phyloP scores from a whole-genome alignment of 1,140 invertebrate species.

The Zaprionus lachaisei region DNA sequence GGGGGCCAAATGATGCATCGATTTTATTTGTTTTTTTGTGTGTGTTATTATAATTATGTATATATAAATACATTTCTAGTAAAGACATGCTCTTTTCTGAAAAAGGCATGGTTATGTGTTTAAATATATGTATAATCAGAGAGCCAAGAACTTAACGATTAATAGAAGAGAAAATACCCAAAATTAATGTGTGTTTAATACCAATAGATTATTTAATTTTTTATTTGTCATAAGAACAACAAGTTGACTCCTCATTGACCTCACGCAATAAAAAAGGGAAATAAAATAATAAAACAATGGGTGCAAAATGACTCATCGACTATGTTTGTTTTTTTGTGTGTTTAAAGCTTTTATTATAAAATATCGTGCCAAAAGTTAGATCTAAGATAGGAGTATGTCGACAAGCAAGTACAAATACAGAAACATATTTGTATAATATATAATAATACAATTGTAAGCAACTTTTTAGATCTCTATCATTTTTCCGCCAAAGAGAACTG shows the following conservation, averaged over 20 bases:
- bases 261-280: neutral
- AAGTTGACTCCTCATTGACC: neutral
- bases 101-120: too few species aligned
- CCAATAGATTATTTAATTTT: neutral
- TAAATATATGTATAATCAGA: too few species aligned
- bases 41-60: neutral
- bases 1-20: neutral
- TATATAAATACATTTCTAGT: too few species aligned
- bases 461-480: neutral
- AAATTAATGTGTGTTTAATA: too few species aligned
- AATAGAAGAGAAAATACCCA: neutral
- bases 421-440: neutral
- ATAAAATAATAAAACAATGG: too few species aligned
- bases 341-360: neutral
- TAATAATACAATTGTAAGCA: neutral
- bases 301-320: neutral
- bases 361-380: neutral
- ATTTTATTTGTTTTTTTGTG: neutral
- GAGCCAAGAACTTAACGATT: neutral
- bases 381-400: neutral
- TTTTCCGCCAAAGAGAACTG: constrained; percentile 26
- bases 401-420: neutral
- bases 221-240: neutral
- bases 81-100: too few species aligned
- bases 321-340: neutral